phyloP scores from a whole-genome alignment of 2,888 invertebrate species.

The Alsophila aescularia region DNA sequence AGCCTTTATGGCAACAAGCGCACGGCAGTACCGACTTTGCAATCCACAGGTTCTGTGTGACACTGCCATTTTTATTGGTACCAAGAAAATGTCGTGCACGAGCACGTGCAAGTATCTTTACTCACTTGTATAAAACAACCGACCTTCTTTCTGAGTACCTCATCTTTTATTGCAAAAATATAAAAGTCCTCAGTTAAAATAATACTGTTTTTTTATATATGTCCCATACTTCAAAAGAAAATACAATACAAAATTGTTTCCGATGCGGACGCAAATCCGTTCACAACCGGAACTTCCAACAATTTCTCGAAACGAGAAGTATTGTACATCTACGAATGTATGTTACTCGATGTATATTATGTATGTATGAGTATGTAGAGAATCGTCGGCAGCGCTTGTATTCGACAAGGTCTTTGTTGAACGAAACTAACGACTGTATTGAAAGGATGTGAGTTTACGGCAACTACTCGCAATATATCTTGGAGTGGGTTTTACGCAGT shows the following conservation, averaged over 20 bases:
- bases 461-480: background rate
- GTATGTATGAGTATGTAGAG: background rate
- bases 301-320: conserved; percentile 18
- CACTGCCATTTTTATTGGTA: no score
- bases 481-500: background rate
- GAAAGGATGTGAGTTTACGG: background rate
- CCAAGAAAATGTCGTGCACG: no score
- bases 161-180: no score
- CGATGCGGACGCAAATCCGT: conserved; percentile 17
- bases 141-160: no score
- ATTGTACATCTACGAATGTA: conserved; percentile 11
- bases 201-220: no score
- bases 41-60: no score
- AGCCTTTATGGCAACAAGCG: no score
- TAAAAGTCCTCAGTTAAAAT: no score
- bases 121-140: no score
- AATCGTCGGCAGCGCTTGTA: background rate
- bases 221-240: background rate
- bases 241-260: conserved; percentile 10
- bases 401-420: conserved; percentile 8
- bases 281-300: conserved; percentile 13
- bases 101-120: no score
- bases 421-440: conserved; percentile 4
- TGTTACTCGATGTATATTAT: background rate
- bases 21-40: no score